phyloP scores from a whole-genome alignment of 2,888 invertebrate genomes.

The Lasioglossum malachurum region DNA sequence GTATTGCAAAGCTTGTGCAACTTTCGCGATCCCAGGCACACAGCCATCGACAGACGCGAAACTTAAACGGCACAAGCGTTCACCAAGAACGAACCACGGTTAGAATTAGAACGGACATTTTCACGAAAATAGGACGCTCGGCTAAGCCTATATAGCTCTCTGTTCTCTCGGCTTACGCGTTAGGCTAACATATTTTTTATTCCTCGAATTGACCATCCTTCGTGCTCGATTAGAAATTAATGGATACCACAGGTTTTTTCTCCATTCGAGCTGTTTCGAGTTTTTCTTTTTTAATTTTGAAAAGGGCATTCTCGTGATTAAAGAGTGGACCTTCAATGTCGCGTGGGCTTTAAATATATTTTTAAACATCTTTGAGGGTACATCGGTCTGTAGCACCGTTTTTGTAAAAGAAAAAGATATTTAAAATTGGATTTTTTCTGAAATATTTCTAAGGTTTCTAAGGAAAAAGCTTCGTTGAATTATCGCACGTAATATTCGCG shows the following conservation, averaged over 20 bases:
- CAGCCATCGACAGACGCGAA: not conserved
- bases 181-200: conserved; percentile 14
- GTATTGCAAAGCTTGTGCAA: conserved; percentile 29
- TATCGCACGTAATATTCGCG: too few species aligned
- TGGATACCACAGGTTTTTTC: not conserved
- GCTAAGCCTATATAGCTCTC: conserved; percentile 27
- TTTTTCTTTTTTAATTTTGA: not conserved
- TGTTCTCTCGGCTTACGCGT: conserved; percentile 16
- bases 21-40: conserved; percentile 20
- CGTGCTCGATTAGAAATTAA: not conserved
- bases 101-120: conserved; percentile 49
- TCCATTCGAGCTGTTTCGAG: not conserved
- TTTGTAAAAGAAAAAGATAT: too few species aligned
- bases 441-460: too few species aligned
- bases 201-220: not conserved
- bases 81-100: conserved; percentile 27
- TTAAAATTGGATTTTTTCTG: too few species aligned
- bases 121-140: conserved; percentile 49
- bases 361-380: too few species aligned
- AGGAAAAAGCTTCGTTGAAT: too few species aligned
- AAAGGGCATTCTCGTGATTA: not conserved
- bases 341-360: too few species aligned
- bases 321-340: not conserved
- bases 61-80: conserved; percentile 5
- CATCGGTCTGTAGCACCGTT: too few species aligned